These are phyloP conservation scores for Apotomis turbidana DNA, from an alignment of 2,888 invertebrate genomes.

Conservation along the genomic window DNA sequence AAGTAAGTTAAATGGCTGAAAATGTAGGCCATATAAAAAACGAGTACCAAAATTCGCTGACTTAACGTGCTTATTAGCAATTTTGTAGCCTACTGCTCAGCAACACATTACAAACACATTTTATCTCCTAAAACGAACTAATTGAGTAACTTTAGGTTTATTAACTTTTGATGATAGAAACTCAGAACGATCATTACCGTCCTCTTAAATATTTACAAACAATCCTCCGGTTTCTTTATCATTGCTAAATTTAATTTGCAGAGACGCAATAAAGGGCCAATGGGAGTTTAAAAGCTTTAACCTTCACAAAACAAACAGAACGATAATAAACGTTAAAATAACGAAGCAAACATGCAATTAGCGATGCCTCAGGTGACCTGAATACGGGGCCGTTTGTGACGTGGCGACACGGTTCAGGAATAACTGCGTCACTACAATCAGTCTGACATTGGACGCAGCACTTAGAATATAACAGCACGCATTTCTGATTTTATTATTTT, in stretches of 20 bases:
- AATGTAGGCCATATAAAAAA: too few relatives aligned
- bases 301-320: conserved; percentile 28
- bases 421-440: conserved; percentile 30
- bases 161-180: conserved; percentile 14
- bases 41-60: too few relatives aligned
- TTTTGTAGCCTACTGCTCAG: background rate
- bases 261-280: conserved; percentile 19
- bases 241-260: conserved; percentile 27
- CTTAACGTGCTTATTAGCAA: too few relatives aligned
- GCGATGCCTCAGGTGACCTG: conserved; percentile 40
- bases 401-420: conserved; percentile 31
- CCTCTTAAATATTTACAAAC: conserved; percentile 15
- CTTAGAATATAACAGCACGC: background rate
- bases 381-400: conserved; percentile 21
- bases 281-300: conserved; percentile 31
- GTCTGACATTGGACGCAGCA: conserved; percentile 25
- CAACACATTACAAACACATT: background rate
- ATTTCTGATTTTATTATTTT: too few relatives aligned
- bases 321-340: conserved; percentile 35
- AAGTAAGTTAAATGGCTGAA: too few relatives aligned
- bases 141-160: background rate
- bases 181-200: conserved; percentile 10
- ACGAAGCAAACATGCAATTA: conserved; percentile 36
- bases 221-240: conserved; percentile 8
- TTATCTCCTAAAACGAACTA: background rate